Evolutionary conservation across 1,140 invertebrate species (phyloP).

Genomic region (Drosophila littoralis): DNA sequence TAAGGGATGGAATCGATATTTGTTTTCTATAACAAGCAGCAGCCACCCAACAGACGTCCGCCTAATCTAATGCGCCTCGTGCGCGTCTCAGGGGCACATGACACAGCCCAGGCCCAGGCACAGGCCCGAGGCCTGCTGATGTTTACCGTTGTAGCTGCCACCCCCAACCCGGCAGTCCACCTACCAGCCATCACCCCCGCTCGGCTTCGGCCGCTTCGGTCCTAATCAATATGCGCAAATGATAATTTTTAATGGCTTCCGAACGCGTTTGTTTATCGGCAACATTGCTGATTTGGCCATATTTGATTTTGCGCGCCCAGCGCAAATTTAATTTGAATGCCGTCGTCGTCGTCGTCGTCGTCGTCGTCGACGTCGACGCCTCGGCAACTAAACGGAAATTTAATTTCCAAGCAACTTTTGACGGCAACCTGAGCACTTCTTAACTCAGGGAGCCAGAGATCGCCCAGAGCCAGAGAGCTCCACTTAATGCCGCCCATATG

Average conservation of each 20-base stretch:
- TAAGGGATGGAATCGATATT: slow-evolving; percentile 84
- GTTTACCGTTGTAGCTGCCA: slow-evolving; percentile 38
- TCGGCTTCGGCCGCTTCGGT: slow-evolving; percentile 9
- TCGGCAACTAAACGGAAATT: slow-evolving; percentile 72
- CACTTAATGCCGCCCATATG: slow-evolving; percentile 45
- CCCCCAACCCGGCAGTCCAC: neutral
- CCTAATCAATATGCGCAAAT: slow-evolving; percentile 80
- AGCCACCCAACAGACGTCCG: slow-evolving; percentile 42
- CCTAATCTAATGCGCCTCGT: slow-evolving; percentile 75
- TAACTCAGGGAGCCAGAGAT: slow-evolving; percentile 6
- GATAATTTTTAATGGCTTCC: slow-evolving; percentile 82
- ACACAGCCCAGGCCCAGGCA: neutral
- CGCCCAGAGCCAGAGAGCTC: slow-evolving; percentile 13
- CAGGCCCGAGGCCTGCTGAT: slow-evolving; percentile 19
- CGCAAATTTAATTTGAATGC: slow-evolving; percentile 78
- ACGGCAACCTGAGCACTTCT: slow-evolving; percentile 13
- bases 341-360: slow-evolving; percentile 37
- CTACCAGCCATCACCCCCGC: neutral
- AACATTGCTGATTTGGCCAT: slow-evolving; percentile 69
- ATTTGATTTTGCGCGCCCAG: slow-evolving; percentile 53
- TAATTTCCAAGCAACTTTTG: slow-evolving; percentile 74
- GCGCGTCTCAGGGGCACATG: slow-evolving; percentile 63
- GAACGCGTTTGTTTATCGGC: slow-evolving; percentile 76
- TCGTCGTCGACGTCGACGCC: slow-evolving; percentile 25
- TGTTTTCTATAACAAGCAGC: slow-evolving; percentile 76